Evolutionary conservation across 2,113 vertebrate species (phyloP), one percentile per base, ranked within the genome.

Genomic region (Nymphicus hollandicus): DNA sequence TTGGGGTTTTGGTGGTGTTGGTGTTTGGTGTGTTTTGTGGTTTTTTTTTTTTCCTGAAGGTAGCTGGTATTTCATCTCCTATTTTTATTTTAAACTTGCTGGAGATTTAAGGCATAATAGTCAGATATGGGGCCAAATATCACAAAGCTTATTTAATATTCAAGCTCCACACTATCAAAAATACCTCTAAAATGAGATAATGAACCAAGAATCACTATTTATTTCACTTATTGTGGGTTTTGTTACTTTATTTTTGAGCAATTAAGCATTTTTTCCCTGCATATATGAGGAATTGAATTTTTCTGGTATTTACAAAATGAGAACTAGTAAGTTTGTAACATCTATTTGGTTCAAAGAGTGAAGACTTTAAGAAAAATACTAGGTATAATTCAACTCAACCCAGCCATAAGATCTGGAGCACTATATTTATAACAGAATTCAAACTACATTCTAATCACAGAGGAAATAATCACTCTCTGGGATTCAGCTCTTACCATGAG

Each of bases 391-490:
- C 47, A 58, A 47, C 13, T 68, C 35, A 87, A 63, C 17, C 11
- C 56, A 87, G 28, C 18, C 66, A 35, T 83, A 91, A 63, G 17
- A 92, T 49, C 35, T 90, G 22, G 19, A 92, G 43, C 41, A 79
- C 47, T 81, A 3, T 22, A 43, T 35, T 50, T 82, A 20, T 94
- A 86, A 83, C 9, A 70, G 20, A 25, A 86, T 64, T 71, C 64
- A 81, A 93, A 94, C 86, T 46, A 43, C 49, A 80, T 53, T 87
- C 41, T 86, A 88, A 93, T 63, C 72, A 70, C 71, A 91, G 81
- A 80, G 46, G 50, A 95, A 91, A 95, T 92, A 86, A 93, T 91
- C 65, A 87, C 66, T 39, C n/a, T 79, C 70, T 81, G 49, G 35
- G 33, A 87, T 84, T 95, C 77, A 89, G n/a, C n/a, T 89, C 44